A percentile compares a stretch with the other conserved stretches of the same genome.
Evolutionary conservation across 1,140 invertebrate species (phyloP).

Genomic region (roundworm (Caenorhabditis elegans)): WBcel235 BX284606.5:7091001-7091500

Average conservation of each 20-base stretch:
- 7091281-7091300: not conserved
- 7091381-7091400: not conserved
- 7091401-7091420: conserved; percentile 29
- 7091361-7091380: conserved; percentile 19
- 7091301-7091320: not conserved
- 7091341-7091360: conserved; percentile 14
- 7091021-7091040: no score
- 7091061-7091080: no score
- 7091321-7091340: conserved; percentile 22
- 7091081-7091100: no score
- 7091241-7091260: not conserved
- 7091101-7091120: no score
- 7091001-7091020: no score
- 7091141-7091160: not conserved
- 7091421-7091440: not conserved
- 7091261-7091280: no score
- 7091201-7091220: not conserved
- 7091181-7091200: not conserved
- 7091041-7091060: no score
- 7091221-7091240: not conserved
- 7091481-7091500: not conserved
- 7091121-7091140: no score
- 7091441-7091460: not conserved
- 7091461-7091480: not conserved
- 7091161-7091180: not conserved